Evolutionary conservation across 2,888 invertebrate genomes (phyloP).

Genomic region (Melieria picta): DNA sequence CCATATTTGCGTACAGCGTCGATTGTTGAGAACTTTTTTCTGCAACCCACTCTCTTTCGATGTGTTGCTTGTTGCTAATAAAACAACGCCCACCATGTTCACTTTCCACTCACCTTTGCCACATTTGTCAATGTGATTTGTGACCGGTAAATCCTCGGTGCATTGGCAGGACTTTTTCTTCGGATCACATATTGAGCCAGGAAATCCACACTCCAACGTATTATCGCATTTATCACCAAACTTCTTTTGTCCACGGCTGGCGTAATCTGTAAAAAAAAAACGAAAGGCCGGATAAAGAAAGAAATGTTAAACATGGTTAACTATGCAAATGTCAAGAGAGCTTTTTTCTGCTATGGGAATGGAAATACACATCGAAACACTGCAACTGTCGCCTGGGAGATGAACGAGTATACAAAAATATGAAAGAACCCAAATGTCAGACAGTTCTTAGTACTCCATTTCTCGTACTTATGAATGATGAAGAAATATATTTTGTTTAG

Average conservation of each 20-base stretch:
- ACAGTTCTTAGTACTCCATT: too few species aligned
- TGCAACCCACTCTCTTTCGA: too few species aligned
- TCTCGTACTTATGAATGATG: too few species aligned
- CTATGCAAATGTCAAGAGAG: neutral
- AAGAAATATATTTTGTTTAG: too few species aligned
- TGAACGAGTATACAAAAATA: too few species aligned
- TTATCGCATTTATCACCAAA: slow-evolving; percentile 81
- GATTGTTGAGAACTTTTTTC: neutral
- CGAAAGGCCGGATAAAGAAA: neutral
- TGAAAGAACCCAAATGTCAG: too few species aligned
- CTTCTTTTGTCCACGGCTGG: slow-evolving; percentile 72
- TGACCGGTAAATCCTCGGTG: slow-evolving; percentile 76
- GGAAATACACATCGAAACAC: neutral
- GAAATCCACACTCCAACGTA: slow-evolving; percentile 79
- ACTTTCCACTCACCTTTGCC: slow-evolving; percentile 72
- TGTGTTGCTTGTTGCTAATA: too few species aligned
- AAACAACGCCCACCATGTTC: too few species aligned
- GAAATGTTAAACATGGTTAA: neutral
- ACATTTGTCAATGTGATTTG: slow-evolving; percentile 87
- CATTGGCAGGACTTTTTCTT: slow-evolving; percentile 78
- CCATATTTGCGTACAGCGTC: neutral
- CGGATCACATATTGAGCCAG: slow-evolving; percentile 78
- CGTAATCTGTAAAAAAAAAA: slow-evolving; percentile 64
- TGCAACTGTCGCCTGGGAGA: neutral
- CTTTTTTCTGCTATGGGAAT: slow-evolving; percentile 1